Evolutionary conservation across 2,797 vertebrate genomes (phyloP).

Genomic region (Iguana delicatissima): DNA sequence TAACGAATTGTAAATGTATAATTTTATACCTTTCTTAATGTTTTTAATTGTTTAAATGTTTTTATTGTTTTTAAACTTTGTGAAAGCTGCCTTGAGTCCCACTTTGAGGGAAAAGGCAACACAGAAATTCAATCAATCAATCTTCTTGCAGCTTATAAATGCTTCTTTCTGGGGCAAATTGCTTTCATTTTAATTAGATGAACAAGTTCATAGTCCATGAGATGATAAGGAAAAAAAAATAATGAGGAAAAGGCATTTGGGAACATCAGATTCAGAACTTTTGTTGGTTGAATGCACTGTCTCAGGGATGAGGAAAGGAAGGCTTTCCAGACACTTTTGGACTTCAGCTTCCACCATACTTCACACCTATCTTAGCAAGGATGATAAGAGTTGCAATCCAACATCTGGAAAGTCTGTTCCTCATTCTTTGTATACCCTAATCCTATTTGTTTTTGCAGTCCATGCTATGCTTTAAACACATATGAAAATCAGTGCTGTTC

Average conservation of each 20-base stretch:
- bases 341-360: too few species aligned
- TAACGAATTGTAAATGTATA: too few species aligned
- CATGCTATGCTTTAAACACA: background rate
- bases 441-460: background rate
- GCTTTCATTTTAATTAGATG: background rate
- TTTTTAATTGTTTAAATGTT: too few species aligned
- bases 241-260: background rate
- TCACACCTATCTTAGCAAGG: too few species aligned
- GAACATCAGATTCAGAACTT: background rate
- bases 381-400: background rate
- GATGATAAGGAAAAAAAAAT: background rate
- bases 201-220: too few species aligned
- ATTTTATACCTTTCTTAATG: too few species aligned
- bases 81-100: too few species aligned
- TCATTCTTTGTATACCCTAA: background rate
- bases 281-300: background rate
- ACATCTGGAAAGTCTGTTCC: background rate
- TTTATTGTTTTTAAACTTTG: too few species aligned
- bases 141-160: background rate
- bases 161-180: background rate
- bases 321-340: background rate
- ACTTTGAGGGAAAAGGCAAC: too few species aligned
- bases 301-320: background rate
- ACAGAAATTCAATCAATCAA: too few species aligned
- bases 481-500: background rate